Base-by-base conservation (phyloP, 2,113 vertebrate species). In the Dipodomys stephensi region DNA sequence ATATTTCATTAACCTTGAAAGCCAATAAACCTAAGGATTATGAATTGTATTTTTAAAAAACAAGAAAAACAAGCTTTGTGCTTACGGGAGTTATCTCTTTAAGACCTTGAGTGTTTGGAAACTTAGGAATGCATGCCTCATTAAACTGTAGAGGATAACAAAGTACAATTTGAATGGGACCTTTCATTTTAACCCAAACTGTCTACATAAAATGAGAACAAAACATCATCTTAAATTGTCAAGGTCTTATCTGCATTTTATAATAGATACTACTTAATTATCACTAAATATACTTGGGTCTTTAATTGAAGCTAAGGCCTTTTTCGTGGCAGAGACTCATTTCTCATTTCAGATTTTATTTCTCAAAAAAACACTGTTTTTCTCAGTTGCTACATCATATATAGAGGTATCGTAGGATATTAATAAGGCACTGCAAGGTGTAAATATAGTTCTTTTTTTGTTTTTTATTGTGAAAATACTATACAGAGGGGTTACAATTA, bases 1-100 rank as follows among this genome's bases (percentile, higher is more conserved):
- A 71, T 89, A 87, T 95, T 96, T 95, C 64, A 73, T 91, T 94
- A 95, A 86, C 19, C 78, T 95, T 88, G 91, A 96, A 94, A 92
- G 67, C 18, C 64, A 78, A 78, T 91, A 91, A 92, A 95, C 35
- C 18, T 83, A 83, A 65, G 60, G 60, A 94, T 96, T 95, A 74
- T 74, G 46, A 60, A 65, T 89, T 90, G 13, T 46, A 79, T 87
- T 83, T 95, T 85, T 73, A 35, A 71, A 93, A 91, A 65, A 53
- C 32, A 78, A 84, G 79, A 44, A 89, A 84, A 60, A 5, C 11
- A 92, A 44, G 18, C 44, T 87, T 87, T 90, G 57, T 88, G 53
- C 4, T 79, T n/a, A 84, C 76, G 35, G 76, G 49, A 83, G 71
- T 82, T 88, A 62, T 74, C 73, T 77, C 18, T 73, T 39, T 93